These are phyloP conservation scores for Macrochelys suwanniensis DNA, from an alignment of 2,797 vertebrate species.

Conservation along the genomic window DNA sequence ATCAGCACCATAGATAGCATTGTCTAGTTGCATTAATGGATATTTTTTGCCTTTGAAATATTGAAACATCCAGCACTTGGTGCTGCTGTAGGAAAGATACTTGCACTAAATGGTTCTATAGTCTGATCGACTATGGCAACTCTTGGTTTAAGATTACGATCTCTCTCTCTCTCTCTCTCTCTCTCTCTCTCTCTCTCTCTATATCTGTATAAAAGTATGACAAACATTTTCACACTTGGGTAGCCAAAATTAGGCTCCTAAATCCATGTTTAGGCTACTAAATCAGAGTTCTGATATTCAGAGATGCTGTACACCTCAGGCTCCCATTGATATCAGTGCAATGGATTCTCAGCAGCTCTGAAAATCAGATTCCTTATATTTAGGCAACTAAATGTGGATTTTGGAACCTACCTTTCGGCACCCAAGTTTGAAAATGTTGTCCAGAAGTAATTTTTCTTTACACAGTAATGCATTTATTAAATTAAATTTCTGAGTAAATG, in stretches of 20 bases:
- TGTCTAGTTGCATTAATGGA: background rate
- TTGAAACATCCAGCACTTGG: background rate
- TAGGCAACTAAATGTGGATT: background rate
- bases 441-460: slow-evolving; percentile 18
- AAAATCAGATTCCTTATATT: background rate
- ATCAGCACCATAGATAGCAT: accelerated
- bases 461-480: background rate
- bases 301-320: background rate
- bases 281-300: background rate
- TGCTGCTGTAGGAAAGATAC: slow-evolving; percentile 15
- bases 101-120: background rate
- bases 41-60: slow-evolving; percentile 26
- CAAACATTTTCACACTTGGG: background rate
- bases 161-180: too few relatives aligned
- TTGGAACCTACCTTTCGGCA: background rate
- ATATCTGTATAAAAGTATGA: too few relatives aligned
- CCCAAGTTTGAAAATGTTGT: background rate
- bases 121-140: slow-evolving; percentile 11
- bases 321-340: background rate
- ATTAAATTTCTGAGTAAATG: background rate
- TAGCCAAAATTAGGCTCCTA: background rate
- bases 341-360: background rate
- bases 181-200: too few relatives aligned
- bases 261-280: accelerated
- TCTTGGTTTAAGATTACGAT: background rate